Evolutionary conservation across 2,797 vertebrate genomes (phyloP), one percentile per base, ranked within the genome.

Genomic region (Sebastes taczanowskii): DNA sequence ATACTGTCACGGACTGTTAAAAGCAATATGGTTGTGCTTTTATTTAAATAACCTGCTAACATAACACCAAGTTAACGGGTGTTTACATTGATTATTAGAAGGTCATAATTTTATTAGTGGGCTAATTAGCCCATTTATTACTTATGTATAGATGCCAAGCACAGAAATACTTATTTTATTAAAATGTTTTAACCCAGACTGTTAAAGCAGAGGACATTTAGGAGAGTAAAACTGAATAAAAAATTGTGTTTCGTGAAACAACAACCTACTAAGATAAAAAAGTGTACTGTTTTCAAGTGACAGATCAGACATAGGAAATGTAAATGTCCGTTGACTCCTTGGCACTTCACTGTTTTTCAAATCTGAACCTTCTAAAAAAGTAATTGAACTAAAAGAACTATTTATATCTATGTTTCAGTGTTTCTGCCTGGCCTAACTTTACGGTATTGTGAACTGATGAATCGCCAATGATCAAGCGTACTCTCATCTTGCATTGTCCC

Each of bases 331-430:
- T 23, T 2, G 23, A 23, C 23, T 23, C 23, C 2, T 23, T 23
- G 23, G 2, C 42, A 46, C 42, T 46, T 46, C 42, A 46, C 42
- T 46, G 1, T 46, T 46, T 46, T 46, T 46, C 42, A 46, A 18
- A 20, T 49, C 18, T 49, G 7, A 0, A 0, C 18, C 46, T 8
- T 49, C 46, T 49, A 20, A 49, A 49, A 20, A 0, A 49, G 0
- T 49, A 49, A 49, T 14, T 38, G 35, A 38, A 38, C 35, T 14
- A 38, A 38, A 38, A 38, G 0, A 38, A 38, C 35, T 38, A 53
- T 53, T 22, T 53, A 0, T 22, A 22, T 53, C n/a, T n/a, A 49
- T 49, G 49, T 46, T 46, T 46, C 16, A 16, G 16, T 23, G 32
- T 49, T 42, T 56, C 20, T 3, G 61, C 7, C 6, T 13, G 42